phyloP scores from a whole-genome alignment of 2,888 invertebrate species.

The Epinotia bilunana region DNA sequence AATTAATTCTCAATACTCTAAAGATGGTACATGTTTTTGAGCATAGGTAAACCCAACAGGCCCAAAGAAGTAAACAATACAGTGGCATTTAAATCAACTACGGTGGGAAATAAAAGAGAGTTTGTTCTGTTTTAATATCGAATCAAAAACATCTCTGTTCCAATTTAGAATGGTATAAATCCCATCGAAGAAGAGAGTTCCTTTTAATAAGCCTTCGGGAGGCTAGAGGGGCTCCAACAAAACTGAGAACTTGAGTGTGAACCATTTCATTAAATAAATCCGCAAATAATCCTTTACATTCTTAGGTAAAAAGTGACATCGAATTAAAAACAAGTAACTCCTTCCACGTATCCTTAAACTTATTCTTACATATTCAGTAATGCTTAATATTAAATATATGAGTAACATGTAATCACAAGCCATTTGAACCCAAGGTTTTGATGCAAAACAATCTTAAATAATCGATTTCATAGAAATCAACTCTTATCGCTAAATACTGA shows the following conservation, averaged over 20 bases:
- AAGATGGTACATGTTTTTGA: slow-evolving; percentile 3
- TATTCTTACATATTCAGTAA: slow-evolving; percentile 19
- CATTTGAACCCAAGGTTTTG: slow-evolving; percentile 64
- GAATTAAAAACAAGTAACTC: slow-evolving; percentile 16
- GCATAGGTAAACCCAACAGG: not conserved
- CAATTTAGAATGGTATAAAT: too few species aligned
- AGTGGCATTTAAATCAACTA: too few species aligned
- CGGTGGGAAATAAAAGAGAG: too few species aligned
- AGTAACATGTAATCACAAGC: slow-evolving; percentile 58
- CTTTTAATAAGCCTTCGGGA: too few species aligned
- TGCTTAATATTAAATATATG: slow-evolving; percentile 23
- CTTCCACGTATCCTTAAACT: not conserved
- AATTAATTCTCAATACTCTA: not conserved
- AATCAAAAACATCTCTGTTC: too few species aligned
- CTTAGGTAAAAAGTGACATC: slow-evolving; percentile 7
- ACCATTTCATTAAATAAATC: not conserved
- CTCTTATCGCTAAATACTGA: slow-evolving; percentile 37
- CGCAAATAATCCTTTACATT: slow-evolving; percentile 3
- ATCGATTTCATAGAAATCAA: slow-evolving; percentile 74
- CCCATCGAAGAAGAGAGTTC: too few species aligned
- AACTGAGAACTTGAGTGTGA: not conserved
- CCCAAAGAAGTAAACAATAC: too few species aligned
- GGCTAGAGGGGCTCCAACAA: not conserved
- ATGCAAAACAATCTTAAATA: slow-evolving; percentile 70
- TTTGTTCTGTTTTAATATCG: too few species aligned